Percentiles rank a stretch among this genome's conserved stretches.
Conservation (phyloP, 2,888 invertebrate species). For the Rhamnusium bicolor region DNA sequence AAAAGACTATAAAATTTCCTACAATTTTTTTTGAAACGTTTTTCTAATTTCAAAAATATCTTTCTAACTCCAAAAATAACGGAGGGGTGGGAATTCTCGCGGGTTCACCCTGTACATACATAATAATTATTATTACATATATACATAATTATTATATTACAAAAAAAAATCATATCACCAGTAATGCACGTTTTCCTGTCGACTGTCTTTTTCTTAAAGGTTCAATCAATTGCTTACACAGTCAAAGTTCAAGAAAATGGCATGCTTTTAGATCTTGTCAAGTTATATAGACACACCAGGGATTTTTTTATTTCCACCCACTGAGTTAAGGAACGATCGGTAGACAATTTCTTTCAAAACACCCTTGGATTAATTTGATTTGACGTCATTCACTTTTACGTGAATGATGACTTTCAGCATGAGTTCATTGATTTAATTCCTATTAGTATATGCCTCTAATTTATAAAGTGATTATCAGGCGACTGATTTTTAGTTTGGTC, state of each 20-base stretch:
- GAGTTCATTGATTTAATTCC: slow-evolving; percentile 3
- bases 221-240: slow-evolving; percentile 12
- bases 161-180: no score
- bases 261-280: slow-evolving; percentile 18
- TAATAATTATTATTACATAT: no score
- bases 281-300: slow-evolving; percentile 24
- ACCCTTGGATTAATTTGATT: slow-evolving; percentile 22
- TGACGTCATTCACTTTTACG: slow-evolving; percentile 24
- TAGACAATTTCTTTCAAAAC: slow-evolving; percentile 28
- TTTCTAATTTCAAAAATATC: no score
- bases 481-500: no score
- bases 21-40: no score
- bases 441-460: background rate
- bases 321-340: slow-evolving; percentile 19
- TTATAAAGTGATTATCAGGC: no score
- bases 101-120: no score
- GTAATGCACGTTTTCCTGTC: background rate
- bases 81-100: no score
- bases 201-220: background rate
- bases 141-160: no score
- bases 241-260: slow-evolving; percentile 11
- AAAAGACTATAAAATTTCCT: no score
- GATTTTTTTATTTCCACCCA: slow-evolving; percentile 23
- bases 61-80: no score
- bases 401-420: slow-evolving; percentile 15